phyloP scores from a whole-genome alignment of 2,113 vertebrate genomes.

The Tiliqua scincoides region DNA sequence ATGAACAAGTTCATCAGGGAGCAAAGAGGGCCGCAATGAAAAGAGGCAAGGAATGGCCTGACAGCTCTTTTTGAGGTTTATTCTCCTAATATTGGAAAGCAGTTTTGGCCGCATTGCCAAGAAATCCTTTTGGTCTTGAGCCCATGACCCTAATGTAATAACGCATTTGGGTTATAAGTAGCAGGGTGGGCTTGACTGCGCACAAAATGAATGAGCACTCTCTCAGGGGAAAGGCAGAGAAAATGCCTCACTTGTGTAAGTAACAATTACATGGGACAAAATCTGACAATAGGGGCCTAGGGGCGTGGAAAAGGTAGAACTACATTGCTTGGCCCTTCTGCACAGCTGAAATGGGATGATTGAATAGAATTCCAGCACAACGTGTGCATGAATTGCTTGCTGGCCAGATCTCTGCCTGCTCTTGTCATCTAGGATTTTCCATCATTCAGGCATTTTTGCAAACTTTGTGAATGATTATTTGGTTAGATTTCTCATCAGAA shows the following conservation, averaged over 20 bases:
- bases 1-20: background rate
- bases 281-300: background rate
- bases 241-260: background rate
- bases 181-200: background rate
- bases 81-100: background rate
- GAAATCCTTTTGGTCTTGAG: background rate
- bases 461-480: too few relatives aligned
- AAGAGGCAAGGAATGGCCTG: background rate
- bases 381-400: background rate
- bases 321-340: background rate
- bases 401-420: background rate
- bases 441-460: too few relatives aligned
- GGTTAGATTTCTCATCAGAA: too few relatives aligned
- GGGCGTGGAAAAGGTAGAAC: too few relatives aligned
- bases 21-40: background rate
- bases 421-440: too few relatives aligned
- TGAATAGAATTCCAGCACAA: background rate
- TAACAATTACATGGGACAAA: background rate
- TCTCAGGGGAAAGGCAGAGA: background rate
- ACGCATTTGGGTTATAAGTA: background rate
- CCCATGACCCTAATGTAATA: too few relatives aligned
- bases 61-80: background rate
- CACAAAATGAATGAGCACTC: background rate
- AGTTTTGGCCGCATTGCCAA: background rate
- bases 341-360: background rate